phyloP scores from a whole-genome alignment of 2,113 vertebrate genomes.

The Melierax canorus region DNA sequence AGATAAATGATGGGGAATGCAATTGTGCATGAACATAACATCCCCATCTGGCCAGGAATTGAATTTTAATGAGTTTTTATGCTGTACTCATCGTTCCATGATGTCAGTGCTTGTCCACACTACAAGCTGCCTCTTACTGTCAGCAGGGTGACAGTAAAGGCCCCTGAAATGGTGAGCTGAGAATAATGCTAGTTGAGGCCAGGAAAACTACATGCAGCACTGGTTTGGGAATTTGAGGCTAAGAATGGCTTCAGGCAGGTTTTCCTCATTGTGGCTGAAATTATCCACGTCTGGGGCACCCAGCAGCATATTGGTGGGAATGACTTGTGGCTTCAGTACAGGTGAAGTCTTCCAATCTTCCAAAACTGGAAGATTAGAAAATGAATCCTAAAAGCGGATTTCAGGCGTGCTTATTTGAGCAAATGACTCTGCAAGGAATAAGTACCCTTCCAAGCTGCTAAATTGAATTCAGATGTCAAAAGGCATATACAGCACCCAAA shows the following conservation, averaged over 20 bases:
- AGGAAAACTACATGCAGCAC: neutral
- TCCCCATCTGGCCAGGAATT: neutral
- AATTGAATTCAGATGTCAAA: neutral
- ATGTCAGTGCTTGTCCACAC: neutral
- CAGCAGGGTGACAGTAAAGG: neutral
- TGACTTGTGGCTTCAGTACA: neutral
- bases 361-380: neutral
- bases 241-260: neutral
- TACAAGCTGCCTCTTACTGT: neutral
- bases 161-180: neutral
- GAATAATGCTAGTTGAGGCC: neutral
- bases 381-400: neutral
- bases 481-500: neutral
- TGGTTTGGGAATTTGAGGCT: neutral
- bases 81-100: neutral
- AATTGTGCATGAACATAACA: neutral
- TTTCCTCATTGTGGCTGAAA: neutral
- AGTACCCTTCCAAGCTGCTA: neutral
- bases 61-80: neutral
- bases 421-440: neutral
- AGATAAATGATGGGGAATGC: neutral
- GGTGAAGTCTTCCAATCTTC: neutral
- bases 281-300: neutral
- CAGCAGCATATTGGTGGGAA: neutral
- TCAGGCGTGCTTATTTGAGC: neutral